A percentile compares a stretch with the other conserved stretches of the same genome.
Evolutionary conservation across 2,113 vertebrate genomes (phyloP).

Genomic region (Indicator maculatus): DNA sequence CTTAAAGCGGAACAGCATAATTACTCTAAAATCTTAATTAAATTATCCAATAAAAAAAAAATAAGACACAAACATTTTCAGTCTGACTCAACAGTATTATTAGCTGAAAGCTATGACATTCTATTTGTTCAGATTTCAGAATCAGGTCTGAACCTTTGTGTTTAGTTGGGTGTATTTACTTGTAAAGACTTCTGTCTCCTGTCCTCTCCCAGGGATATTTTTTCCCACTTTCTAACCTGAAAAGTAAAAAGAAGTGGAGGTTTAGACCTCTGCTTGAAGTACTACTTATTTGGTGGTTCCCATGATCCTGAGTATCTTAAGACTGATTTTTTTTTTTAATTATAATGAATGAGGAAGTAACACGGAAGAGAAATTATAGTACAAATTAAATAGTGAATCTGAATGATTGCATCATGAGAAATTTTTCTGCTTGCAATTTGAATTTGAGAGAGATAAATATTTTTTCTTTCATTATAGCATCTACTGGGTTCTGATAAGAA

Average conservation of each 20-base stretch:
- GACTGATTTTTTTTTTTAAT: not conserved
- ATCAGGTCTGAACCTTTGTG: not conserved
- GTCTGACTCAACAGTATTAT: not conserved
- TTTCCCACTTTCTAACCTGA: not conserved
- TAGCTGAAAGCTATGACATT: not conserved
- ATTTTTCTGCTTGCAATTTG: not conserved
- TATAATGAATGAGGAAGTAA: not conserved
- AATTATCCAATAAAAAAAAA: constrained; percentile 37
- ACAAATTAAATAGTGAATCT: not conserved
- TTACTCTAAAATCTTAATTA: constrained; percentile 58
- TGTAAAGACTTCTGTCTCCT: not conserved
- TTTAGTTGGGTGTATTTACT: not conserved
- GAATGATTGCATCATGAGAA: not conserved
- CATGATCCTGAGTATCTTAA: not conserved
- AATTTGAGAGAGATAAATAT: not conserved
- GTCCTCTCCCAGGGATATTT: not conserved
- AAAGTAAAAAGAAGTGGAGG: not conserved
- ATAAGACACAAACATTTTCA: not conserved
- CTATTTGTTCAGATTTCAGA: not conserved
- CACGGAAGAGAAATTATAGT: not conserved
- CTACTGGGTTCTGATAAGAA: not conserved
- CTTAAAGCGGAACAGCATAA: not conserved
- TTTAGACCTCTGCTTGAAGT: not conserved
- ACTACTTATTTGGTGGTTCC: not conserved
- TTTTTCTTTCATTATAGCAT: not conserved